Evolutionary conservation across 2,797 vertebrate species (phyloP), one percentile per base, ranked within the genome.

Genomic region (Siniperca undulata): DNA sequence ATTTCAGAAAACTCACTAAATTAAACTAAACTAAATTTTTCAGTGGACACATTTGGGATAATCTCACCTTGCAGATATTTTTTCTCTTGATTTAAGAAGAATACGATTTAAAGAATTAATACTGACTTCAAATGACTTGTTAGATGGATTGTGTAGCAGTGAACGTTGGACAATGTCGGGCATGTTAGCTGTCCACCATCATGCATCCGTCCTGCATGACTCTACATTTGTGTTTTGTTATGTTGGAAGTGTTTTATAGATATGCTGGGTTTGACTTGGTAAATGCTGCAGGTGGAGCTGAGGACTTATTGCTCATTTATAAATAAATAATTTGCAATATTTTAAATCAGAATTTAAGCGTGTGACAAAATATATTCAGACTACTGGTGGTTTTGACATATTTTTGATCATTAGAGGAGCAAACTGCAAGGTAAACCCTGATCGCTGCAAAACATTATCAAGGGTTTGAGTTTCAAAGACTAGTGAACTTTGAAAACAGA

Each of bases 121-220:
- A 2, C 8, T 64, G 67, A 66, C 44, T 22, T 67, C 3, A 44
- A 74, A 88, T 87, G 89, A 89, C 86, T 88, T 89, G 88, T 85
- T 59, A 5, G 75, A 78, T 24, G 58, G 65, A 24, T 24, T 67
- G 71, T 75, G 74, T 36, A 10, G 16, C 65, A 11, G 78, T 80
- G 80, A 69, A 59, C 30, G 59, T 38, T 14, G 68, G 72, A 73
- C 53, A 0, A 1, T 50, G 71, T 70, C 1, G 77, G 55, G 81
- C 75, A 84, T 89, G 86, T 82, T 20, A 52, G 44, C 71, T 7
- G 53, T 83, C 73, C 77, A 1, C 64, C 85, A 73, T 70, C 71
- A 30, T 77, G 88, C 85, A 73, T 76, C 56, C 8, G 48, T 79
- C 82, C 88, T 79, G 91, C 91, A 91, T 87, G 89, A 81, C 34